phyloP scores from a whole-genome alignment of 2,888 invertebrate species.

The Scaptomyza flava region DNA sequence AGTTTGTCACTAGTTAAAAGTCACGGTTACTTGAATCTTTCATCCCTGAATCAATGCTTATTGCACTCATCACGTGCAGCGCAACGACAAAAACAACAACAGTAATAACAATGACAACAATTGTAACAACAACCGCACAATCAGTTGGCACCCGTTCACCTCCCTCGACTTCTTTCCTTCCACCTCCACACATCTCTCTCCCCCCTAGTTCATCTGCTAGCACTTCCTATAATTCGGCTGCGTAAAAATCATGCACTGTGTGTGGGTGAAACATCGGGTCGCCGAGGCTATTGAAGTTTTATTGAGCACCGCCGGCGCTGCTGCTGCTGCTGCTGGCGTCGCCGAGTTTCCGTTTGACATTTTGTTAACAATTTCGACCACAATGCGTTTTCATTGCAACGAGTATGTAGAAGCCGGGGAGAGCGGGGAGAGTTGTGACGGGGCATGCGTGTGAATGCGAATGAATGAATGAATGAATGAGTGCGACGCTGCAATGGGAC shows the following conservation, averaged over 20 bases:
- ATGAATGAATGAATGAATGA: conserved; percentile 77
- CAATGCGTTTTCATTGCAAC: conserved; percentile 76
- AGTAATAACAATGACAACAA: conserved; percentile 67
- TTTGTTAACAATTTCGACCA: conserved; percentile 80
- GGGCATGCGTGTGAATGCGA: conserved; percentile 71
- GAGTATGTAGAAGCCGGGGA: conserved; percentile 11
- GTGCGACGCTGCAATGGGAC: conserved; percentile 45
- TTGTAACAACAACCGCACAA: conserved; percentile 77
- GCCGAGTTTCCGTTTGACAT: conserved; percentile 76
- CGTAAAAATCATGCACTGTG: conserved; percentile 67
- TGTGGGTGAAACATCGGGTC: conserved; percentile 39
- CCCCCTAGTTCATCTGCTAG: conserved; percentile 1
- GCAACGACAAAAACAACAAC: conserved; percentile 25
- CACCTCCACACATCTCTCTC: not conserved
- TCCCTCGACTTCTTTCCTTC: not conserved
- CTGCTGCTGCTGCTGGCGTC: conserved; percentile 14
- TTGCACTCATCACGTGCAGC: conserved; percentile 60
- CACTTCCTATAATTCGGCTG: conserved; percentile 59
- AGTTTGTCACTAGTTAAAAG: conserved; percentile 6
- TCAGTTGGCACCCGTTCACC: conserved; percentile 58
- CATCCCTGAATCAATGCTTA: conserved; percentile 26
- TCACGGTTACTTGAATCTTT: conserved; percentile 34
- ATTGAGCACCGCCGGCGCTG: conserved; percentile 59
- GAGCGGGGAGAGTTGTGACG: not conserved
- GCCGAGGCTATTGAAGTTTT: conserved; percentile 73